These are phyloP conservation scores for Limenitis camilla DNA, from an alignment of 2,888 invertebrate species.

Conservation along the genomic window DNA sequence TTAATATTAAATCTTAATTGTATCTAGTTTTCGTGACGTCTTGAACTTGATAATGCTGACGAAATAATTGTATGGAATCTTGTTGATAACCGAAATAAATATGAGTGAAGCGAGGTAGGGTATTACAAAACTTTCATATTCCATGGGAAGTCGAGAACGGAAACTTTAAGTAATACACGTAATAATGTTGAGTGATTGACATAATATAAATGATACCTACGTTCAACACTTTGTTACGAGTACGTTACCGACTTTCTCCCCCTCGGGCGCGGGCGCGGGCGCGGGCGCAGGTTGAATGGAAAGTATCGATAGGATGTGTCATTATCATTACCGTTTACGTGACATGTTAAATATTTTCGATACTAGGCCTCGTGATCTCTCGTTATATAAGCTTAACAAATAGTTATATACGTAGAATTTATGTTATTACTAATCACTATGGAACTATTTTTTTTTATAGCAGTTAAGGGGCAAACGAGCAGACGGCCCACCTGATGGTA, in stretches of 20 bases:
- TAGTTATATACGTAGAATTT: too few relatives aligned
- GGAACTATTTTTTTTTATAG: too few relatives aligned
- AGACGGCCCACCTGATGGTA: too few relatives aligned
- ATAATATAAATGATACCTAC: constrained; percentile 12
- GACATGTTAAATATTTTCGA: constrained; percentile 8
- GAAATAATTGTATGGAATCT: too few relatives aligned
- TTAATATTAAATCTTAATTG: too few relatives aligned
- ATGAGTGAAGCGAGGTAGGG: background rate
- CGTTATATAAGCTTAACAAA: background rate
- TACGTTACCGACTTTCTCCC: constrained; percentile 26
- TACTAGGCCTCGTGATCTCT: background rate
- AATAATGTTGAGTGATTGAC: constrained; percentile 5
- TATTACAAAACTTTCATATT: too few relatives aligned
- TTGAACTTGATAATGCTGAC: background rate
- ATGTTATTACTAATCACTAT: too few relatives aligned
- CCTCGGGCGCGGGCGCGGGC: constrained; percentile 20
- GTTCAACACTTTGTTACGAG: constrained; percentile 7
- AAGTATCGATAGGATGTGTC: constrained; percentile 26
- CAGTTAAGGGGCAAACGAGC: too few relatives aligned
- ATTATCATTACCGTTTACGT: constrained; percentile 13
- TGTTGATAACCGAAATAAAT: too few relatives aligned
- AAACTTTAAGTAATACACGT: background rate
- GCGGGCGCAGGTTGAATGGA: constrained; percentile 25
- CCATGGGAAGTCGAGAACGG: background rate
- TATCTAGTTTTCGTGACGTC: too few relatives aligned